Evolutionary conservation across 2,888 invertebrate genomes (phyloP).

Genomic region (Ochlodes sylvanus): DNA sequence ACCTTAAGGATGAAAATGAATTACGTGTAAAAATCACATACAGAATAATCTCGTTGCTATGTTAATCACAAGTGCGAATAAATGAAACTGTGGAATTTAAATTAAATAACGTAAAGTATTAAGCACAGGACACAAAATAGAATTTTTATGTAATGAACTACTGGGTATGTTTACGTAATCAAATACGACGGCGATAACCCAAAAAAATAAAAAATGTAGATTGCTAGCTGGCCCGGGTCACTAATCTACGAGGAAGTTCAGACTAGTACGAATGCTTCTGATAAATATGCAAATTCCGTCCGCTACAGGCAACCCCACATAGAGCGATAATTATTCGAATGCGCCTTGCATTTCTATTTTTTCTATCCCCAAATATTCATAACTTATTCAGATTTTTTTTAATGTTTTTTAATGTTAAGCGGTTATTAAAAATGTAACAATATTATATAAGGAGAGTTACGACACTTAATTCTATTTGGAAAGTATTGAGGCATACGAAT

Average conservation of each 20-base stretch:
- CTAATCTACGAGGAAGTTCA: slow-evolving; percentile 35
- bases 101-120: neutral
- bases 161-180: neutral
- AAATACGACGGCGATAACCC: slow-evolving; percentile 23
- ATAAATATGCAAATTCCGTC: slow-evolving; percentile 39
- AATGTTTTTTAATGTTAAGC: too few species aligned
- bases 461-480: too few species aligned
- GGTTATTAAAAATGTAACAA: too few species aligned
- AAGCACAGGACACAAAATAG: slow-evolving; percentile 9
- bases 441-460: too few species aligned
- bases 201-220: slow-evolving; percentile 31
- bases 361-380: neutral
- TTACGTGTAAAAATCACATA: too few species aligned
- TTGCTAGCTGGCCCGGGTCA: slow-evolving; percentile 24
- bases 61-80: too few species aligned
- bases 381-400: too few species aligned
- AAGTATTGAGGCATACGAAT: too few species aligned
- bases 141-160: slow-evolving; percentile 21
- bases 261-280: slow-evolving; percentile 19
- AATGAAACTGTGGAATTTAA: too few species aligned
- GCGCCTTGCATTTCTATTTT: slow-evolving; percentile 2
- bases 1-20: too few species aligned
- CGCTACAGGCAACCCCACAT: slow-evolving; percentile 19
- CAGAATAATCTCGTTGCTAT: too few species aligned
- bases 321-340: slow-evolving; percentile 7